Percentiles rank a stretch among this genome's conserved stretches.
Conservation (phyloP, 1,140 invertebrate species). For the Penaeus vannamei region DNA sequence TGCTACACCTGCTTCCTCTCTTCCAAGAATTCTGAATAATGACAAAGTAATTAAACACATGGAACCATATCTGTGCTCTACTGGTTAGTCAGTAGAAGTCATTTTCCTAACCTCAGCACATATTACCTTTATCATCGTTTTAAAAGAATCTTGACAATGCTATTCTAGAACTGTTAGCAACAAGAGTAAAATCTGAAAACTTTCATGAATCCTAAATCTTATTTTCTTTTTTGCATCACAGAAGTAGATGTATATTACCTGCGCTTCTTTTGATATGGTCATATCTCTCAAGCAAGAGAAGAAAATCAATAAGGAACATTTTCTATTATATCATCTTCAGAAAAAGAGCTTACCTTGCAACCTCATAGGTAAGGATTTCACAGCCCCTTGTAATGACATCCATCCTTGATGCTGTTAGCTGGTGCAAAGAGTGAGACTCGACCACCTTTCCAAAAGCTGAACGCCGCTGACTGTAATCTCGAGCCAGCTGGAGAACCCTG, state of each 20-base stretch:
- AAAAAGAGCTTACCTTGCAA: conserved; percentile 58
- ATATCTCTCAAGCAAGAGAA: too few relatives aligned
- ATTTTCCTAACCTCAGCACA: neutral
- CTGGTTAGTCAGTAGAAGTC: neutral
- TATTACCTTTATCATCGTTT: too few relatives aligned
- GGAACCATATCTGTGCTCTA: neutral
- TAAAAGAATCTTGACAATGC: too few relatives aligned
- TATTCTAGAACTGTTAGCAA: too few relatives aligned
- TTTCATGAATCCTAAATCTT: too few relatives aligned
- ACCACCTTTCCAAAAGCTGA: conserved; percentile 75
- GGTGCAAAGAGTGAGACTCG: conserved; percentile 75
- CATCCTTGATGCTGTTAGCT: conserved; percentile 74
- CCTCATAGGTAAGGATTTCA: conserved; percentile 71
- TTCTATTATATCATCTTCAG: too few relatives aligned
- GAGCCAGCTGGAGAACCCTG: conserved; percentile 74
- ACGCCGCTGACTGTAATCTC: conserved; percentile 75
- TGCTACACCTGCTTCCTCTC: conserved; percentile 72
- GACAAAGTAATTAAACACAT: neutral
- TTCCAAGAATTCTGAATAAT: conserved; percentile 71
- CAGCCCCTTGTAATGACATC: conserved; percentile 75
- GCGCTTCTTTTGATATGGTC: too few relatives aligned
- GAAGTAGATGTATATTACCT: too few relatives aligned
- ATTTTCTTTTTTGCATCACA: too few relatives aligned
- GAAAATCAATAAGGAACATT: too few relatives aligned
- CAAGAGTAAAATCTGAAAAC: too few relatives aligned